These are phyloP conservation scores for Boloria euphrosyne DNA, from an alignment of 2,888 invertebrate species.

Conservation along the genomic window DNA sequence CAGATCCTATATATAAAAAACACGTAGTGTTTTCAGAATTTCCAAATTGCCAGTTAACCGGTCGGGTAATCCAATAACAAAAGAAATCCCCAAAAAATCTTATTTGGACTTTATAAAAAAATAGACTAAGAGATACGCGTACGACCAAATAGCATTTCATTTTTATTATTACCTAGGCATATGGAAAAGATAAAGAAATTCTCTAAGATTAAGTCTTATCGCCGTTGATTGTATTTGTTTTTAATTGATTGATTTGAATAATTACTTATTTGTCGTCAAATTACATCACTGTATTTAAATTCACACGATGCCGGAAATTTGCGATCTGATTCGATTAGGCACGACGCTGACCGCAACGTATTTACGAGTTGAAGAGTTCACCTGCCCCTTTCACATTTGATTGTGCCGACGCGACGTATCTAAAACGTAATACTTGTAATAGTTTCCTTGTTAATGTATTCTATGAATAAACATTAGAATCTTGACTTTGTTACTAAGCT, in stretches of 20 bases:
- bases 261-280: background rate
- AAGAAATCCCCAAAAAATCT: no score
- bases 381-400: slow-evolving; percentile 28
- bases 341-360: slow-evolving; percentile 16
- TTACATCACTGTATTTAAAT: slow-evolving; percentile 16
- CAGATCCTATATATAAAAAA: no score
- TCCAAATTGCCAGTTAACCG: no score
- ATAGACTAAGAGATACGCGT: no score
- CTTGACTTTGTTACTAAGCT: background rate
- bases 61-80: no score
- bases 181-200: no score
- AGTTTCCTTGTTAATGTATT: slow-evolving; percentile 5
- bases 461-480: slow-evolving; percentile 12
- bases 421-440: slow-evolving; percentile 20
- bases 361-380: slow-evolving; percentile 9
- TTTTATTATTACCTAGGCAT: no score
- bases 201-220: no score
- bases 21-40: no score
- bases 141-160: no score
- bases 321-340: slow-evolving; percentile 27
- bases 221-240: no score
- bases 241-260: background rate
- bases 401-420: slow-evolving; percentile 13
- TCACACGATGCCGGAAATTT: slow-evolving; percentile 24
- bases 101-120: no score